phyloP scores from a whole-genome alignment of 2,797 vertebrate genomes.

The Halcyon smyrnensis region DNA sequence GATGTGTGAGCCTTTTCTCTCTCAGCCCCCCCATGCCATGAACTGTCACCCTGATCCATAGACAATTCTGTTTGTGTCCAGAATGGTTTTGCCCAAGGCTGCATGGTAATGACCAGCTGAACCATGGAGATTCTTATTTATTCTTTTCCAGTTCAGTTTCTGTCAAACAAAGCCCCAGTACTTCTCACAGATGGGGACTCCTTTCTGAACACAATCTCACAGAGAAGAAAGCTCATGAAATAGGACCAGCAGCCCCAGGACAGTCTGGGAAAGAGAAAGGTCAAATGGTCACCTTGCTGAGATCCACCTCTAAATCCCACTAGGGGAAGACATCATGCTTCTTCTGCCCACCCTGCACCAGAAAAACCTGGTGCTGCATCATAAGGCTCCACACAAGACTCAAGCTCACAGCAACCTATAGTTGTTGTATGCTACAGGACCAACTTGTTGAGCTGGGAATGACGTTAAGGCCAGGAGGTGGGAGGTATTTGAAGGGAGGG shows the following conservation, averaged over 20 bases:
- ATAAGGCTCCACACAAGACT: neutral
- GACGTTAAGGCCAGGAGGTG: neutral
- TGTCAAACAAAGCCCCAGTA: conserved; percentile 50
- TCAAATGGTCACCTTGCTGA: neutral
- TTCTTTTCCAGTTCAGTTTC: conserved; percentile 61
- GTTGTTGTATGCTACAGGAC: neutral
- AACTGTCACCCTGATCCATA: neutral
- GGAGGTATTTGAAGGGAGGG: neutral
- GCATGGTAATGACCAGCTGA: neutral
- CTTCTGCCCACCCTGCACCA: neutral
- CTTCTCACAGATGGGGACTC: neutral
- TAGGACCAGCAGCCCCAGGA: neutral
- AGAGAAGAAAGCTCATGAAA: neutral
- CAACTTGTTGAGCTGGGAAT: neutral
- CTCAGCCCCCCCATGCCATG: neutral
- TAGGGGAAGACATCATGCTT: neutral
- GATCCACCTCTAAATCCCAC: neutral
- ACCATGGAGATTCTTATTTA: neutral
- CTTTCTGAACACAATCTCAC: neutral
- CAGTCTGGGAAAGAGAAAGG: neutral
- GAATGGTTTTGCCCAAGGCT: neutral
- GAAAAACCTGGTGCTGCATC: neutral
- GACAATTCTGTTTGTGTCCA: neutral
- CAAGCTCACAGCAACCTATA: neutral
- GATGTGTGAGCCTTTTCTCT: neutral